These are phyloP conservation scores for Danio choprae DNA, from an alignment of 2,797 vertebrate genomes.

Conservation along the genomic window DNA sequence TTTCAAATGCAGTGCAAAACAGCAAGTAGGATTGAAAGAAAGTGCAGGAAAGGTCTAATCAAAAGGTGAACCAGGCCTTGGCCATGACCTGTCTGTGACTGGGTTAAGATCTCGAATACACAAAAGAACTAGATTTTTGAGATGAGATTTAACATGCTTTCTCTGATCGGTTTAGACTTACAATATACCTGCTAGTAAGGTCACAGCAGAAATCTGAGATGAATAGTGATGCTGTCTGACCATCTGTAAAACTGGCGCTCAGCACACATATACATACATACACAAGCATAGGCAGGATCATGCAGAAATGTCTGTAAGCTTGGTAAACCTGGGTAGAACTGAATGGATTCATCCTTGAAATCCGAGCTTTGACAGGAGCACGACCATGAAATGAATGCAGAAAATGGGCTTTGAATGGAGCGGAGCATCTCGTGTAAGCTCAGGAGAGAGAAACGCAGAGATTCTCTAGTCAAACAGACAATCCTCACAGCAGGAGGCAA, in stretches of 20 bases:
- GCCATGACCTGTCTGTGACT: neutral
- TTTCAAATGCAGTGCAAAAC: conserved; percentile 9
- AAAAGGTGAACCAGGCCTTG: neutral
- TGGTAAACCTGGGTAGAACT: conserved; percentile 51
- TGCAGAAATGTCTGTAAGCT: conserved; percentile 40
- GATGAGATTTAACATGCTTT: conserved; percentile 4
- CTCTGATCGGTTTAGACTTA: neutral
- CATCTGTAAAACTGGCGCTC: neutral
- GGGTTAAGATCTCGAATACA: neutral
- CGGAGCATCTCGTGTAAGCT: conserved; percentile 41
- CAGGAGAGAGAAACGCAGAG: conserved; percentile 21
- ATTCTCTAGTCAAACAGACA: conserved; percentile 43
- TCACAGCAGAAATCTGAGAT: conserved; percentile 32
- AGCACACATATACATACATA: conserved; percentile 4
- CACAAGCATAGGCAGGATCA: conserved; percentile 28
- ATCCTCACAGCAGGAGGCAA: conserved; percentile 43
- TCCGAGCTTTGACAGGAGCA: conserved; percentile 55
- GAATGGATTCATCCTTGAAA: conserved; percentile 60
- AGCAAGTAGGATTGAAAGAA: conserved; percentile 14
- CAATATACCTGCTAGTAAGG: conserved; percentile 10
- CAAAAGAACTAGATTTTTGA: conserved; percentile 5
- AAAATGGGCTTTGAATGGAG: conserved; percentile 62
- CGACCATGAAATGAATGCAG: conserved; percentile 61
- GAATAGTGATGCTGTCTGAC: neutral
- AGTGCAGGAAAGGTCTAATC: neutral